Evolutionary conservation across 2,797 vertebrate genomes (phyloP).

Genomic region (Lateolabrax maculatus): DNA sequence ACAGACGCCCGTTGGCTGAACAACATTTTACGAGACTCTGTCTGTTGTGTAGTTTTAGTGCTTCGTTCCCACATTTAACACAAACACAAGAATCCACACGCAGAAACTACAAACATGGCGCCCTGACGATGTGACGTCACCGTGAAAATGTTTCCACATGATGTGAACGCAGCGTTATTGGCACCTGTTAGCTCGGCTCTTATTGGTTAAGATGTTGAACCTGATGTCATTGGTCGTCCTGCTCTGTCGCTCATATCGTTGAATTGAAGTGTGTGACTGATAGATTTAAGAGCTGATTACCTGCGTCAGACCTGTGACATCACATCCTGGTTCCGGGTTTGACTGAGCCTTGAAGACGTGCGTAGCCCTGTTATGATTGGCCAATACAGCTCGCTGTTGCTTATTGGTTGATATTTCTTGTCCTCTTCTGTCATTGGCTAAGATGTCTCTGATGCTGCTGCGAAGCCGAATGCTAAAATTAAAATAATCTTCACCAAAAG

Average conservation of each 20-base stretch:
- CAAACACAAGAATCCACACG: too few species aligned
- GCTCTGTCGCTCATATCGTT: neutral
- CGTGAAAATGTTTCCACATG: neutral
- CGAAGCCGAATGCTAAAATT: conserved; percentile 61
- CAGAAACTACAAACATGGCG: conserved; percentile 8
- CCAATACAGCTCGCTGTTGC: conserved; percentile 10
- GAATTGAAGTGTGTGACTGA: neutral
- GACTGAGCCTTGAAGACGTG: neutral
- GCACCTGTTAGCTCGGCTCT: neutral
- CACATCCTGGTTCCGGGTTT: conserved; percentile 12
- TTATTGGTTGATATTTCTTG: conserved; percentile 46
- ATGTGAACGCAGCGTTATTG: neutral
- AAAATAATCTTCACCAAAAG: conserved; percentile 13
- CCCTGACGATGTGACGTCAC: neutral
- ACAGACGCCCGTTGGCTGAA: too few species aligned
- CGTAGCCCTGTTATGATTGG: conserved; percentile 5
- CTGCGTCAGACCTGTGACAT: conserved; percentile 12
- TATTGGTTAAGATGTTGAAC: neutral
- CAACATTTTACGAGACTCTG: too few species aligned
- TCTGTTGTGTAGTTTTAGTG: too few species aligned
- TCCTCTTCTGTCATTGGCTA: conserved; percentile 63
- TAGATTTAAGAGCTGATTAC: neutral
- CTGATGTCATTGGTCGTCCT: neutral
- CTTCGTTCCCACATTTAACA: too few species aligned
- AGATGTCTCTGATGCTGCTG: conserved; percentile 63